Evolutionary conservation across 2,888 invertebrate genomes (phyloP), one percentile per base, ranked within the genome.

Genomic region (Thalpophila matura): DNA sequence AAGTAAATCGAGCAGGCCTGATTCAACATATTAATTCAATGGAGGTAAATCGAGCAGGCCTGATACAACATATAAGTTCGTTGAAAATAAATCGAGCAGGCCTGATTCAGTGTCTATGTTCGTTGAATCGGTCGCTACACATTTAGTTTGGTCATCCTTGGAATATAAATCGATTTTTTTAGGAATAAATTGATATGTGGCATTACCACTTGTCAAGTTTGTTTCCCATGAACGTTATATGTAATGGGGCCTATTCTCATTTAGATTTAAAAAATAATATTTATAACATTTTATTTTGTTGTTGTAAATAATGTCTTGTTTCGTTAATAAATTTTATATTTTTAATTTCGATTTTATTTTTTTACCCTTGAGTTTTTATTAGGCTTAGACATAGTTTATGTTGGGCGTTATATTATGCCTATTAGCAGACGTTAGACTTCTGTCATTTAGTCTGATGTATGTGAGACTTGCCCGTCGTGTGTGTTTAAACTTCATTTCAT

Each of bases 311-410:
- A 85, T 85, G 80, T 82, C 82, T 79, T 89, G 90, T 91, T 92
- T 89, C 88, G 89, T 92, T 86, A 92, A 92, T 91, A 91, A 91
- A 92, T 87, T 90, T 91, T 89, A 87, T 89, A 88, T 87, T 88
- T 85, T 85, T 88, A 83, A 77, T 88, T 87, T 86, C 75, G 61
- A 82, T 86, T 84, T 84, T 83, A 76, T 86, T 86, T 79, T 77
- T 82, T 83, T 75, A 68, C 53, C 81, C 77, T 80, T 83, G 5
- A 9, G n/a, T 82, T 80, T 64, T 74, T 72, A 61, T 57, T 69
- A 49, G 60, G 14, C 27, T 74, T 55, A 58, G 75, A 51, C 51
- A 79, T 82, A 76, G 86, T 72, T n/a, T 64, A 51, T 71, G 59
- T 64, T 69, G 29, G 62, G 43, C 6, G 4, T 31, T 7, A n/a